Evolutionary conservation across 2,113 vertebrate genomes (phyloP).

Genomic region (Anoplopoma fimbria): DNA sequence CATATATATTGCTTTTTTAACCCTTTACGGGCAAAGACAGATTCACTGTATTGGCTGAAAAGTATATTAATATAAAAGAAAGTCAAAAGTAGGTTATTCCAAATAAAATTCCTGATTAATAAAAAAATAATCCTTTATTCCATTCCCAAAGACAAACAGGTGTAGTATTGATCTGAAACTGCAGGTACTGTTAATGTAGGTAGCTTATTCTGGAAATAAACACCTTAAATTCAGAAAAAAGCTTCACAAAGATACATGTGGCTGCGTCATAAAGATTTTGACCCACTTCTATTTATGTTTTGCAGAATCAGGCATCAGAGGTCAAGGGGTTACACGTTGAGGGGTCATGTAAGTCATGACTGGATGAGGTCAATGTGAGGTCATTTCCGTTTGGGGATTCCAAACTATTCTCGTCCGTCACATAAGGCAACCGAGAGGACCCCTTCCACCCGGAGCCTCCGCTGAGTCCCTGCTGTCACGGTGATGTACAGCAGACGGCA

Average conservation of each 20-base stretch:
- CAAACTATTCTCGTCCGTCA: conserved; percentile 72
- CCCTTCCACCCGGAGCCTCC: conserved; percentile 63
- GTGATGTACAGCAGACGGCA: conserved; percentile 73
- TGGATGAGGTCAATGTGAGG: conserved; percentile 75
- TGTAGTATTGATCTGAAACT: no score
- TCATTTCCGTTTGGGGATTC: conserved; percentile 74
- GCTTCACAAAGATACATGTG: conserved; percentile 19
- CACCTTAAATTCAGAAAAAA: neutral
- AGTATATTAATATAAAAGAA: neutral
- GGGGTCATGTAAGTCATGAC: conserved; percentile 63
- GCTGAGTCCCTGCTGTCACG: conserved; percentile 67
- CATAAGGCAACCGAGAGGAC: conserved; percentile 49
- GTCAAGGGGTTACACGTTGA: conserved; percentile 55
- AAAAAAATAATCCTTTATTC: neutral
- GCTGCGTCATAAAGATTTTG: conserved; percentile 8
- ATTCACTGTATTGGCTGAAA: conserved; percentile 58
- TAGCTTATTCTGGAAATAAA: neutral
- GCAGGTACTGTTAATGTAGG: neutral
- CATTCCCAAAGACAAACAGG: neutral
- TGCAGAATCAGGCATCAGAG: conserved; percentile 36
- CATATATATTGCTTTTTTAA: conserved; percentile 86
- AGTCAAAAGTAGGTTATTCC: neutral
- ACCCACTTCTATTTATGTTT: conserved; percentile 40
- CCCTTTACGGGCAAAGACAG: conserved; percentile 77
- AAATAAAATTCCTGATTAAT: neutral